Percentiles rank a stretch among this genome's conserved stretches.
phyloP scores from a whole-genome alignment of 92 coral and sea anemone species.

The Blastomussa wellsi region DNA sequence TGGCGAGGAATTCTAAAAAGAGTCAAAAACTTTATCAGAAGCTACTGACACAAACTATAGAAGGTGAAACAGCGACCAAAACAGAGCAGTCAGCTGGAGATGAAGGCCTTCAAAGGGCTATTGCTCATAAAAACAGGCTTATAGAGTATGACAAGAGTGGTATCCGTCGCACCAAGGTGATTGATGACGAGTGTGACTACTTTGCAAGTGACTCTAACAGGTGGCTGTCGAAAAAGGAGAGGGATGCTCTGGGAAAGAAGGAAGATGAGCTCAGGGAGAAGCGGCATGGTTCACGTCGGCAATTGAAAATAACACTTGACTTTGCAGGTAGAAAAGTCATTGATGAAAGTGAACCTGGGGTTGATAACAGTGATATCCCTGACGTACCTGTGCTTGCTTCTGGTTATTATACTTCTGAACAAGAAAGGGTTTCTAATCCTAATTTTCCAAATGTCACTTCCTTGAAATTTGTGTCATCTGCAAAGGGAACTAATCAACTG shows the following conservation, averaged over 20 bases:
- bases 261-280: constrained; percentile 79
- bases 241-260: constrained; percentile 69
- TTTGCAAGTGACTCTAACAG: constrained; percentile 84
- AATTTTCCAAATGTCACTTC: constrained; percentile 35
- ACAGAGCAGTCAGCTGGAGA: constrained; percentile 38
- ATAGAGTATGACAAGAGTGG: constrained; percentile 93
- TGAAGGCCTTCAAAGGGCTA: constrained; percentile 75
- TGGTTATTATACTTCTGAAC: constrained; percentile 29
- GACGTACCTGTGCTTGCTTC: constrained; percentile 45
- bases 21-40: constrained; percentile 83
- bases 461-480: constrained; percentile 60
- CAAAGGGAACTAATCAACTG: constrained; percentile 11
- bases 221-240: constrained; percentile 85
- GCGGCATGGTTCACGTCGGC: constrained; percentile 77
- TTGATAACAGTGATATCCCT: constrained; percentile 52
- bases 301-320: constrained; percentile 91
- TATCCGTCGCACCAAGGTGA: constrained; percentile 93
- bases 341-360: constrained; percentile 60
- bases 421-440: constrained; percentile 50
- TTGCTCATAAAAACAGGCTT: constrained; percentile 85
- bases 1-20: constrained; percentile 89
- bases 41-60: constrained; percentile 66
- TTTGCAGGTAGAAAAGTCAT: constrained; percentile 92
- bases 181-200: constrained; percentile 97
- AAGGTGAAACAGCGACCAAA: constrained; percentile 7